Evolutionary conservation across 2,113 vertebrate genomes (phyloP).

Genomic region (Ceuthmochares aereus): DNA sequence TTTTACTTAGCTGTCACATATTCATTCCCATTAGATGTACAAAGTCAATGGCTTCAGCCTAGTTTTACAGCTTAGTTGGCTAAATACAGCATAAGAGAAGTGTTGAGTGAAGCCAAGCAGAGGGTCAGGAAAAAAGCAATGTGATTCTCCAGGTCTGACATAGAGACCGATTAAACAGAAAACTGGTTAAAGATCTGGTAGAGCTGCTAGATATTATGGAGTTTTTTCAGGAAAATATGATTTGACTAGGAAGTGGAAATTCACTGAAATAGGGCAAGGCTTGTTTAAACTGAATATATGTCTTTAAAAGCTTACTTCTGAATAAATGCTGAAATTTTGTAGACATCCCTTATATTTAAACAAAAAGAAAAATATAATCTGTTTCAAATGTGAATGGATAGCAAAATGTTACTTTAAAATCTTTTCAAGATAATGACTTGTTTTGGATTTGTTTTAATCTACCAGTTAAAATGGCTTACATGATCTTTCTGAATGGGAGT

Average conservation of each 20-base stretch:
- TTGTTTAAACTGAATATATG: background rate
- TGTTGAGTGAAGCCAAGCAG: background rate
- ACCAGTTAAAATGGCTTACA: background rate
- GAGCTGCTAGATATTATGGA: background rate
- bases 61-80: constrained; percentile 33
- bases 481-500: background rate
- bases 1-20: constrained; percentile 56
- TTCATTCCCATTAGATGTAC: constrained; percentile 57
- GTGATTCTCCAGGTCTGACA: background rate
- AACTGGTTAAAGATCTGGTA: background rate
- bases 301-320: background rate
- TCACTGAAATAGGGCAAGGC: background rate
- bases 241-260: background rate
- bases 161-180: background rate
- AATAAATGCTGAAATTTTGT: background rate
- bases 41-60: constrained; percentile 40
- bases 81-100: background rate
- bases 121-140: background rate
- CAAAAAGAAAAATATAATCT: background rate
- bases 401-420: background rate
- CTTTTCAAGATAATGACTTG: background rate
- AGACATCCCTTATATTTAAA: background rate
- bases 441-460: background rate
- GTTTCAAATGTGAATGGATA: background rate
- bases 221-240: background rate